These are phyloP conservation scores for Elanus axillaris DNA, from an alignment of 2,113 vertebrate genomes.

Conservation along the genomic window DNA sequence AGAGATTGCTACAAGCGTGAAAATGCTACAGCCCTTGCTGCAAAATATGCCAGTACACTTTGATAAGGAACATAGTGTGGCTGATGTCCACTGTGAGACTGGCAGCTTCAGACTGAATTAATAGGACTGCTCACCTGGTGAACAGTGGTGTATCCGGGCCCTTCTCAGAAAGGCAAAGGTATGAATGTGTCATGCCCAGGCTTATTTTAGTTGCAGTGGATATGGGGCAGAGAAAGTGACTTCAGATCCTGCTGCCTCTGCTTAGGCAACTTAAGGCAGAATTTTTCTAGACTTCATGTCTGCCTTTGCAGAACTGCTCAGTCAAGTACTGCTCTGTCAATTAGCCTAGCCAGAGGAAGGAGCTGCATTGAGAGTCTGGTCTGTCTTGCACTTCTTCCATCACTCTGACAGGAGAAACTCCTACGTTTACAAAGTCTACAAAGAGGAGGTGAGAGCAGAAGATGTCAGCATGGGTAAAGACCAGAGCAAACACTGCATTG, in stretches of 20 bases:
- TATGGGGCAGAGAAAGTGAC: neutral
- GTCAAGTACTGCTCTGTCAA: neutral
- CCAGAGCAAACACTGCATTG: neutral
- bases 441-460: conserved; percentile 19
- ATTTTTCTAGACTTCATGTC: conserved; percentile 30
- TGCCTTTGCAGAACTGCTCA: conserved; percentile 3
- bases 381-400: conserved; percentile 42
- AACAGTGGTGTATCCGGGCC: neutral
- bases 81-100: neutral
- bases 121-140: accelerated
- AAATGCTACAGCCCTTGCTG: neutral
- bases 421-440: neutral
- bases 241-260: neutral
- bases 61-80: neutral
- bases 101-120: neutral
- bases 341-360: conserved; percentile 29
- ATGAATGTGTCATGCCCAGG: neutral
- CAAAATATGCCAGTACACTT: neutral
- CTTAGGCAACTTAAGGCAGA: neutral
- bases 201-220: neutral
- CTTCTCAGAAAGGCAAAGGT: neutral
- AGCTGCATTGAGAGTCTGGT: neutral
- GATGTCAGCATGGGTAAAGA: neutral
- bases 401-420: neutral
- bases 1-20: neutral